Evolutionary conservation across 2,888 invertebrate species (phyloP).

Genomic region (Mechanitis messenoides): DNA sequence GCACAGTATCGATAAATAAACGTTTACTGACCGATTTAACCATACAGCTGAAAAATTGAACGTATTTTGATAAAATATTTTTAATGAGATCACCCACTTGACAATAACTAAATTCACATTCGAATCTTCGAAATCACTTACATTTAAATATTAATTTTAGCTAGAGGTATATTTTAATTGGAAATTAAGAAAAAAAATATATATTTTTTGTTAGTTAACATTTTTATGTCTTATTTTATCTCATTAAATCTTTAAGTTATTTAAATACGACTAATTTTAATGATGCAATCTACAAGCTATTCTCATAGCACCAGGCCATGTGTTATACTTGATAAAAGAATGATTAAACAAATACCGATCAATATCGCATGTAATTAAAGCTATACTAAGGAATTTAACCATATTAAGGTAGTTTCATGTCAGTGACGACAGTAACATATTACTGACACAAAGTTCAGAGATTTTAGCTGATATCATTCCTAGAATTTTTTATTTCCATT

Average conservation of each 20-base stretch:
- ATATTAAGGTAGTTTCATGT: slow-evolving; percentile 62
- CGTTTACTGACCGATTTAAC: slow-evolving; percentile 49
- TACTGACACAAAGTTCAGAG: slow-evolving; percentile 69
- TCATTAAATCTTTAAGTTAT: neutral
- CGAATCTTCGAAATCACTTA: no score
- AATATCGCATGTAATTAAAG: slow-evolving; percentile 68
- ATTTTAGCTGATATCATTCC: slow-evolving; percentile 66
- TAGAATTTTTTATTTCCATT: slow-evolving; percentile 65
- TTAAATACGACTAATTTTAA: slow-evolving; percentile 13
- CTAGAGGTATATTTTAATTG: neutral
- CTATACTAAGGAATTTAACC: slow-evolving; percentile 65
- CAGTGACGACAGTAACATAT: slow-evolving; percentile 67
- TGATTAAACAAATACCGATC: slow-evolving; percentile 60
- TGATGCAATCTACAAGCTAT: neutral
- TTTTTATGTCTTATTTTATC: no score
- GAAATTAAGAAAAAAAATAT: neutral
- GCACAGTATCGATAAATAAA: slow-evolving; percentile 41
- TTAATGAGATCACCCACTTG: slow-evolving; percentile 5
- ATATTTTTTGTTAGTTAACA: no score
- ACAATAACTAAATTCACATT: no score
- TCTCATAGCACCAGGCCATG: slow-evolving; percentile 1
- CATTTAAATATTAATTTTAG: neutral
- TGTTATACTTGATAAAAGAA: slow-evolving; percentile 30
- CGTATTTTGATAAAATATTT: slow-evolving; percentile 44
- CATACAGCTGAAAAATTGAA: slow-evolving; percentile 58